phyloP scores from a whole-genome alignment of 2,797 vertebrate genomes.

The Sebastes oblongus region DNA sequence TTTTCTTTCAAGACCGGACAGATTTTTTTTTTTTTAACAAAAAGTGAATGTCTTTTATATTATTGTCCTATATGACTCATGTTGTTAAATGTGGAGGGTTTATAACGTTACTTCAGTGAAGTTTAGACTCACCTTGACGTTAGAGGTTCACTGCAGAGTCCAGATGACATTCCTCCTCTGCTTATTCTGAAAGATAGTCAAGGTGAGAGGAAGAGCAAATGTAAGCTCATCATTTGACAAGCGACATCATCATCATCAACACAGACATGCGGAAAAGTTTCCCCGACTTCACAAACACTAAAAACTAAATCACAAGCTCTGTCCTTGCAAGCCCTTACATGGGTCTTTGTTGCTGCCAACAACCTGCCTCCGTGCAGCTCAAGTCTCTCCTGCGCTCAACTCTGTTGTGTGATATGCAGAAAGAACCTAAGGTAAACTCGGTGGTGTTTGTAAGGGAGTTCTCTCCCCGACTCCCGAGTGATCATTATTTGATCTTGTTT shows the following conservation, averaged over 20 bases:
- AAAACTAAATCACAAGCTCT: conserved; percentile 26
- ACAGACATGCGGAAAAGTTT: conserved; percentile 46
- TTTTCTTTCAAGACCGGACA: background rate
- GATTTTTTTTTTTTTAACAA: background rate
- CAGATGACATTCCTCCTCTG: background rate
- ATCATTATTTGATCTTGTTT: conserved; percentile 87
- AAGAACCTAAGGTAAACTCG: conserved; percentile 75
- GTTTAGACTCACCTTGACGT: conserved; percentile 1
- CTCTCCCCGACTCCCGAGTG: conserved; percentile 71
- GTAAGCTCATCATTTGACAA: background rate
- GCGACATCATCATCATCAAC: conserved; percentile 9
- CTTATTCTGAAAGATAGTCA: conserved; percentile 9
- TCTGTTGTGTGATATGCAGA: conserved; percentile 74
- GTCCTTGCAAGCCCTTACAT: conserved; percentile 59
- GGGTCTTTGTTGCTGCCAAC: conserved; percentile 61
- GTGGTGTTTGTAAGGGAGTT: conserved; percentile 77
- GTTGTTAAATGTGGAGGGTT: background rate
- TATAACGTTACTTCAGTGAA: background rate
- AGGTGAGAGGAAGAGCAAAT: background rate
- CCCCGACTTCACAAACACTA: conserved; percentile 33
- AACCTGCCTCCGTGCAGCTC: conserved; percentile 49
- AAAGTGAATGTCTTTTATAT: background rate
- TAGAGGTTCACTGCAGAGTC: background rate
- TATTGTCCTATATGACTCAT: background rate
- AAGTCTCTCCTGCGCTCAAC: conserved; percentile 48